A percentile compares a stretch with the other conserved stretches of the same genome.
Evolutionary conservation across 2,888 invertebrate genomes (phyloP).

Genomic region (Drosophila testacea): DNA sequence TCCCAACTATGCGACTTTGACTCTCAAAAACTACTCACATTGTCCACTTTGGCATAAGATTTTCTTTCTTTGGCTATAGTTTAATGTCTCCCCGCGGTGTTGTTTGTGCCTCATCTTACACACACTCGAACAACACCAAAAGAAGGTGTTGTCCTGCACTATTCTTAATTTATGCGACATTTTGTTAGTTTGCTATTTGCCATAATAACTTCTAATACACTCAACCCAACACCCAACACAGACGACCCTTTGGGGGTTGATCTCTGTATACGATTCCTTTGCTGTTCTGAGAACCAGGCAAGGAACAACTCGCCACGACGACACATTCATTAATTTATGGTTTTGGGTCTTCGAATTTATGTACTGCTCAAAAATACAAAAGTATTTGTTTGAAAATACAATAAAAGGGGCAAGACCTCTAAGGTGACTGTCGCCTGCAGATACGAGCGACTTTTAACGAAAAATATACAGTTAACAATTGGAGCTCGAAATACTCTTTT

Average conservation of each 20-base stretch:
- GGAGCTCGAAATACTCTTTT: neutral
- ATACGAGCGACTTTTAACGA: neutral
- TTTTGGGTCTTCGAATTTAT: constrained; percentile 72
- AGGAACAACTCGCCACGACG: constrained; percentile 56
- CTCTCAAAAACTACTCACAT: constrained; percentile 41
- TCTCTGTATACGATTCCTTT: constrained; percentile 1
- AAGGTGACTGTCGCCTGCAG: constrained; percentile 47
- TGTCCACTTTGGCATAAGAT: constrained; percentile 61
- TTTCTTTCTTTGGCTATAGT: constrained; percentile 54
- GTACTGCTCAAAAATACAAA: constrained; percentile 55
- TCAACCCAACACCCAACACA: constrained; percentile 7
- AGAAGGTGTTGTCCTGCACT: constrained; percentile 73
- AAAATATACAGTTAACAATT: neutral
- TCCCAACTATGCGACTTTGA: constrained; percentile 39
- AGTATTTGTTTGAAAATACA: constrained; percentile 63
- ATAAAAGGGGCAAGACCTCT: constrained; percentile 13
- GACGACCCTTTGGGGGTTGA: constrained; percentile 57
- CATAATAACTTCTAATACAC: constrained; percentile 78
- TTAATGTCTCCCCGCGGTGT: constrained; percentile 80
- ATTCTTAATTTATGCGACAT: constrained; percentile 76
- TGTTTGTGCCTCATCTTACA: constrained; percentile 76
- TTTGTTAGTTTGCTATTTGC: constrained; percentile 69
- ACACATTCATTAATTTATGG: constrained; percentile 74
- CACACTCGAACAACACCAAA: constrained; percentile 15
- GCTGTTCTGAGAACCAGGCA: constrained; percentile 15